Percentiles rank a stretch among this genome's conserved stretches.
Conservation (phyloP, 2,113 vertebrate species). For the Nanorana parkeri region DNA sequence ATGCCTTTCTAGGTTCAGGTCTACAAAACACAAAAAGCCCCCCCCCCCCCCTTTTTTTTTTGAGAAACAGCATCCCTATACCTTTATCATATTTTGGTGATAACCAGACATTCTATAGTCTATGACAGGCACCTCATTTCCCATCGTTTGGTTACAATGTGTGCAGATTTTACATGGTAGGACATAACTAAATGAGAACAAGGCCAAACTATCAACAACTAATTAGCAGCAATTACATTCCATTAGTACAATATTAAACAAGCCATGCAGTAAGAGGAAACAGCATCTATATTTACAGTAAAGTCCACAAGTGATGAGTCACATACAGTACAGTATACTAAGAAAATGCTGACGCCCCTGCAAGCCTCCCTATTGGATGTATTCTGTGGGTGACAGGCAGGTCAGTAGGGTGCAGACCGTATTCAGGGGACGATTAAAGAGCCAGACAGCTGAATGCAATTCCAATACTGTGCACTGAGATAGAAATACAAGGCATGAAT, state of each 20-base stretch:
- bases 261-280: background rate
- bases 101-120: too few species aligned
- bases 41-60: too few species aligned
- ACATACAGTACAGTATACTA: background rate
- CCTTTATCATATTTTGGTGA: too few species aligned
- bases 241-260: background rate
- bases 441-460: background rate
- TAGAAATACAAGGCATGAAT: background rate
- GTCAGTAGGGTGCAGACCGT: background rate
- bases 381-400: background rate
- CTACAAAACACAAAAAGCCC: too few species aligned
- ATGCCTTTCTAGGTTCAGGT: too few species aligned
- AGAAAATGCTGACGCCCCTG: too few species aligned
- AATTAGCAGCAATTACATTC: background rate
- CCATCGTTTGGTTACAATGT: too few species aligned
- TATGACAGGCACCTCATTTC: too few species aligned
- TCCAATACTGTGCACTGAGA: background rate
- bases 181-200: background rate
- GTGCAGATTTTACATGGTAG: background rate
- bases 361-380: background rate
- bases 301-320: background rate
- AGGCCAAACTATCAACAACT: slow-evolving; percentile 15
- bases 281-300: background rate
- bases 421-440: background rate
- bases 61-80: too few species aligned